Evolutionary conservation across 2,797 vertebrate genomes (phyloP).

Genomic region (Gymnopithys bicolor): DNA sequence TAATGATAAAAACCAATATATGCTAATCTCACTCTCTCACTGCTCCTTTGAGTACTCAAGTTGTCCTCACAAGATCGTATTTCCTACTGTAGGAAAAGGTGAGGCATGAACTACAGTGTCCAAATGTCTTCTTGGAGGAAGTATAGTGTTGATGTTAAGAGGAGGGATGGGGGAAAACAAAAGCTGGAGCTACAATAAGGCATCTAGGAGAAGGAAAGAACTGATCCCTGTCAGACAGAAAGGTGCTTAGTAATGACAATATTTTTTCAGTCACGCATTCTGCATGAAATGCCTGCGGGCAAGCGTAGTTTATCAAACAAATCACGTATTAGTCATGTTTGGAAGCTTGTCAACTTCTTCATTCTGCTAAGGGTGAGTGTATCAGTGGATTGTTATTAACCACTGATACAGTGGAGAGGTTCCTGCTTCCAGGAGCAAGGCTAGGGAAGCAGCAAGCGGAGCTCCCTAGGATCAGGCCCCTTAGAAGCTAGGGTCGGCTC

Average conservation of each 20-base stretch:
- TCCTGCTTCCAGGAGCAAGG: no score
- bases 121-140: background rate
- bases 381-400: no score
- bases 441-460: no score
- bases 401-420: no score
- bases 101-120: background rate
- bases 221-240: background rate
- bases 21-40: background rate
- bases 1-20: background rate
- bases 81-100: background rate
- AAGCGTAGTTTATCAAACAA: background rate
- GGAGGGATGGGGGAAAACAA: background rate
- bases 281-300: background rate
- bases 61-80: accelerated
- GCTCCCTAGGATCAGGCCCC: no score
- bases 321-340: background rate
- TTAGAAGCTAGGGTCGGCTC: no score
- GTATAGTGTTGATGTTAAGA: background rate
- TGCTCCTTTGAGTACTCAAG: background rate
- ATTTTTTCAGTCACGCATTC: background rate
- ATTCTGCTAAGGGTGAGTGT: background rate
- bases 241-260: background rate
- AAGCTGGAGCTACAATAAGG: background rate
- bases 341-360: background rate
- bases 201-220: background rate